Evolutionary conservation across 2,888 invertebrate genomes (phyloP), one percentile per base, ranked within the genome.

Genomic region (Didymodactylos carnosus): DNA sequence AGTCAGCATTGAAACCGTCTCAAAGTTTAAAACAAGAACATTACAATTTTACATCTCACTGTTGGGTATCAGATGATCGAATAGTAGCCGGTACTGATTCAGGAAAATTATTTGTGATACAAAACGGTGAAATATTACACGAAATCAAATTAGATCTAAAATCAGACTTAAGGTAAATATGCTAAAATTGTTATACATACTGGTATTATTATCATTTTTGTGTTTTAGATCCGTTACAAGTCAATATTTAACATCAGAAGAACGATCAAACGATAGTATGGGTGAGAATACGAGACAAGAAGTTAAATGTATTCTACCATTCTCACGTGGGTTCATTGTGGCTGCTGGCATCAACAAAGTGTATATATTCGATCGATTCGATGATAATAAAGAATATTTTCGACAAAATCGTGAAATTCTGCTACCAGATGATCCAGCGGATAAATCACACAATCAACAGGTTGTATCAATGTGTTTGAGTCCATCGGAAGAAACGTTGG

Each of bases 31-130:
- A 92, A 82, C 87, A 89, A 46, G 91, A 92, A 41, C 86, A 88
- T 79, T 87, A 89, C 73, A 86, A 88, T 76, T 88, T 91, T 78
- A 88, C 89, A 16, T 88, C 88, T 70, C 88, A 89, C 79, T 87
- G 89, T 77, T 94, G 93, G 90, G 81, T 94, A 62, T 88, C 89
- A 3, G 86, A 90, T 75, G 93, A 93, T 79, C 86, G 91, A 72
- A 86, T 93, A n/a, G 83, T 91, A 77, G 88, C 89, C 69, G 94
- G 93, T 3, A 91, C 91, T 0, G 86, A 86, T 74, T 88, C 87
- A 75, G 91, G 91, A 35, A 85, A 88, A 77, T 85, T 94, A 49
- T 86, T 91, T 80, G 85, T 91, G 75, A 87, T 93, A 74, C 93
- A 94, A 81, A 89, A 89, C 77, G 92, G 92, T 0, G 93, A 94